Conservation (phyloP, 2,113 vertebrate genomes). For the Nycticebus coucang region DNA sequence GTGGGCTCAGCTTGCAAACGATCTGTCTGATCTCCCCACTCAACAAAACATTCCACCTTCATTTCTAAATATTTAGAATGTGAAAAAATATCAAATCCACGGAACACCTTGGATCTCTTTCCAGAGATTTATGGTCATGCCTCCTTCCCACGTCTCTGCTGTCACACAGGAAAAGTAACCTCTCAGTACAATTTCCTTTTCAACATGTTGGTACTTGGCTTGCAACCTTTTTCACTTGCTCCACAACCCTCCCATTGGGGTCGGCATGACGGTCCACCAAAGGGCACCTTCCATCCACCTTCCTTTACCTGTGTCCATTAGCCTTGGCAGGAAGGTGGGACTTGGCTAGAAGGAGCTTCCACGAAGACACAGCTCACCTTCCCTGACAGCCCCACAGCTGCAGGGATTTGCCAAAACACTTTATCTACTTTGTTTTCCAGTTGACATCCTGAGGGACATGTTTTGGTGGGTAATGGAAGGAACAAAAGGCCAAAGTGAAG, state of each 20-base stretch:
- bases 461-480: too few relatives aligned
- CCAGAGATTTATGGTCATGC: background rate
- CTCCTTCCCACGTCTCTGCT: constrained; percentile 63
- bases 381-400: background rate
- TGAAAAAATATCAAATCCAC: background rate
- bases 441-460: background rate
- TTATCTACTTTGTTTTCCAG: background rate
- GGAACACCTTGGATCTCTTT: constrained; percentile 55
- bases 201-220: background rate
- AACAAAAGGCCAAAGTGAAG: background rate
- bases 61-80: background rate
- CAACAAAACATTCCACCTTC: constrained; percentile 56
- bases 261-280: background rate
- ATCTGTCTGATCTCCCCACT: background rate
- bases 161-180: constrained; percentile 44
- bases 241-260: background rate
- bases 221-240: fast-evolving
- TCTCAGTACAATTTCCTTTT: background rate
- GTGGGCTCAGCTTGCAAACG: background rate
- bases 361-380: fast-evolving
- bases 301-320: fast-evolving
- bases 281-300: background rate
- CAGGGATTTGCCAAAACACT: background rate
- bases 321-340: background rate
- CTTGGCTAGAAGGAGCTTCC: background rate